Evolutionary conservation across 2,797 vertebrate genomes (phyloP).

Genomic region (Monodelphis domestica): DNA sequence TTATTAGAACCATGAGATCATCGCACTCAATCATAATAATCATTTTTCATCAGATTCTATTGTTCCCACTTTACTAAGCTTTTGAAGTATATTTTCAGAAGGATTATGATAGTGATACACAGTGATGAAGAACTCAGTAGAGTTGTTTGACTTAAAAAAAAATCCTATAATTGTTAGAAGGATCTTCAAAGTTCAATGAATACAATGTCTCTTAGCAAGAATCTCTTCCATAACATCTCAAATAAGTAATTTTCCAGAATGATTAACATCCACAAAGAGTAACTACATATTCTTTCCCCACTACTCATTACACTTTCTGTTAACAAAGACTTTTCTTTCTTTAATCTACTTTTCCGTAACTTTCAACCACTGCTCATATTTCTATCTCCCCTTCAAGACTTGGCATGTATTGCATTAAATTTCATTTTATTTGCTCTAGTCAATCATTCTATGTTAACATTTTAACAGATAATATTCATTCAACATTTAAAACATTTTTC

Average conservation of each 20-base stretch:
- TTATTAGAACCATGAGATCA: not conserved
- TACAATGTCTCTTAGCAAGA: not conserved
- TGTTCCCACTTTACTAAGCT: not conserved
- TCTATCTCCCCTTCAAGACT: not conserved
- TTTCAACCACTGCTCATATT: not conserved
- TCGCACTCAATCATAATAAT: not conserved
- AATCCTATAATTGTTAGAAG: not conserved
- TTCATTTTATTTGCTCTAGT: not conserved
- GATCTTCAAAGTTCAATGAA: not conserved
- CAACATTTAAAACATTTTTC: not conserved
- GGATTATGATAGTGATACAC: not conserved
- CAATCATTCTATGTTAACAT: not conserved
- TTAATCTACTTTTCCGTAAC: not conserved
- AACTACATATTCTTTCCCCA: not conserved
- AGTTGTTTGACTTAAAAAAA: not conserved
- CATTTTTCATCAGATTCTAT: not conserved
- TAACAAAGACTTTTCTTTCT: not conserved
- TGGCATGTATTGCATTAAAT: not conserved
- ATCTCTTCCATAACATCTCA: not conserved
- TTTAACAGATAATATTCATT: not conserved
- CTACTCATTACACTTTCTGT: not conserved
- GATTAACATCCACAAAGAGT: not conserved
- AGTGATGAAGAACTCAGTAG: not conserved
- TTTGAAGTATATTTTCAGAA: not conserved
- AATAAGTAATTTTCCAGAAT: not conserved